phyloP scores from a whole-genome alignment of 2,113 vertebrate species.

The Syngnathus typhle region DNA sequence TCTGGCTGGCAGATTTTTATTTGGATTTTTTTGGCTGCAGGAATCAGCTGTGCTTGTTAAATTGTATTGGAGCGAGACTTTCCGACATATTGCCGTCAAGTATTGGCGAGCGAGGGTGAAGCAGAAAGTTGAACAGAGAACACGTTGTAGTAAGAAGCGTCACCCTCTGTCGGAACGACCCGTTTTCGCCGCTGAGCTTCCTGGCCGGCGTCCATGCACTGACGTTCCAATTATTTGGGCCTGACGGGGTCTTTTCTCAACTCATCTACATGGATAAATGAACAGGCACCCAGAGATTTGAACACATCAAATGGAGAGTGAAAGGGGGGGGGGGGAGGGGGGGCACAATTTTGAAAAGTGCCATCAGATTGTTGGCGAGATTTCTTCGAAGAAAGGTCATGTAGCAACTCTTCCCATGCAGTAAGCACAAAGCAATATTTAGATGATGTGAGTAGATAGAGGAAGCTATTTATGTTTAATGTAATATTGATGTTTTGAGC shows the following conservation, averaged over 20 bases:
- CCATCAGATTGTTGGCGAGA: background rate
- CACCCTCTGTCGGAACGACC: conserved; percentile 42
- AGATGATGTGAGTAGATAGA: conserved; percentile 13
- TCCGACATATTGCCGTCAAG: background rate
- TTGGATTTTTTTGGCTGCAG: background rate
- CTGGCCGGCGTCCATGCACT: conserved; percentile 59
- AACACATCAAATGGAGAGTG: too few relatives aligned
- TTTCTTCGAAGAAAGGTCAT: conserved; percentile 9
- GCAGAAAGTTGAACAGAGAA: conserved; percentile 24
- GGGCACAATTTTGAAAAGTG: conserved; percentile 3
- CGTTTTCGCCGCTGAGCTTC: conserved; percentile 52
- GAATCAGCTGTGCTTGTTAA: conserved; percentile 21
- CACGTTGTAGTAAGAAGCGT: conserved; percentile 37
- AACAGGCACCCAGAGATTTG: conserved; percentile 34
- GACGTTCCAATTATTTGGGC: conserved; percentile 70
- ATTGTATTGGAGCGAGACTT: conserved; percentile 5
- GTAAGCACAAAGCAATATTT: conserved; percentile 20
- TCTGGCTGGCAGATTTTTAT: background rate
- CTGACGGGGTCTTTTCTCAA: conserved; percentile 58
- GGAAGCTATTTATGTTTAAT: conserved; percentile 23
- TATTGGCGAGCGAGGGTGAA: conserved; percentile 11
- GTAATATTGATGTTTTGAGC: conserved; percentile 12
- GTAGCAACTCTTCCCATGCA: conserved; percentile 26
- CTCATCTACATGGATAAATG: conserved; percentile 54
- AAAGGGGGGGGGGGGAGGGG: too few relatives aligned